These are phyloP conservation scores for Philopotamus ludificatus DNA, from an alignment of 1,140 invertebrate species.

Conservation along the genomic window DNA sequence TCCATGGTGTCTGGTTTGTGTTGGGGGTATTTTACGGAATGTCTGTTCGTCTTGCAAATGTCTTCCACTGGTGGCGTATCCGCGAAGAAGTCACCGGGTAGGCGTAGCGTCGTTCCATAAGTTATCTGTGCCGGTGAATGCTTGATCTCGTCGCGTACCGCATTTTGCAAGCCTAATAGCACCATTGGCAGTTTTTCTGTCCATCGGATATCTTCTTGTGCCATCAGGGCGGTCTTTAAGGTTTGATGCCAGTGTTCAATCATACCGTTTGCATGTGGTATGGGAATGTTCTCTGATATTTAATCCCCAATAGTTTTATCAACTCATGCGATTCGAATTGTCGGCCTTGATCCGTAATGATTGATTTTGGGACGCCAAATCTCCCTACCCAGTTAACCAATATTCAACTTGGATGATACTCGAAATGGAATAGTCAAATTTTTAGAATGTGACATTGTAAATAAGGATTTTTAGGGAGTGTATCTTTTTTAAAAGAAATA, in stretches of 20 bases:
- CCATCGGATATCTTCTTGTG: background rate
- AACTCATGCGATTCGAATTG: conserved; percentile 27
- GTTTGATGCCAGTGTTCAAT: conserved; percentile 48
- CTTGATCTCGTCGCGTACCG: too few relatives aligned
- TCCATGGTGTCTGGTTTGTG: background rate
- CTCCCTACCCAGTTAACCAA: background rate
- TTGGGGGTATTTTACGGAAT: background rate
- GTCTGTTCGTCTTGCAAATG: background rate
- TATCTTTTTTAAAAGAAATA: too few relatives aligned
- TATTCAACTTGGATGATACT: background rate
- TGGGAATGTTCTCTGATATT: conserved; percentile 44
- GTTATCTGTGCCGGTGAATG: too few relatives aligned
- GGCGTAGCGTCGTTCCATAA: background rate
- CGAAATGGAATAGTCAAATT: too few relatives aligned
- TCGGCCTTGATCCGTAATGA: too few relatives aligned
- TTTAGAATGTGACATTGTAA: too few relatives aligned
- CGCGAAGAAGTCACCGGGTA: background rate
- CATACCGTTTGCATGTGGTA: conserved; percentile 48
- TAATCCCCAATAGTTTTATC: conserved; percentile 38
- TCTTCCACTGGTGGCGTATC: background rate
- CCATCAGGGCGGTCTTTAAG: conserved; percentile 48
- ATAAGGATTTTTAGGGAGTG: too few relatives aligned
- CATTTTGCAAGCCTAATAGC: background rate
- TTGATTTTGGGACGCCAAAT: background rate
- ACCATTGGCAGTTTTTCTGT: background rate